Conservation (phyloP, 2,797 vertebrate species). For the Oophaga sylvatica region DNA sequence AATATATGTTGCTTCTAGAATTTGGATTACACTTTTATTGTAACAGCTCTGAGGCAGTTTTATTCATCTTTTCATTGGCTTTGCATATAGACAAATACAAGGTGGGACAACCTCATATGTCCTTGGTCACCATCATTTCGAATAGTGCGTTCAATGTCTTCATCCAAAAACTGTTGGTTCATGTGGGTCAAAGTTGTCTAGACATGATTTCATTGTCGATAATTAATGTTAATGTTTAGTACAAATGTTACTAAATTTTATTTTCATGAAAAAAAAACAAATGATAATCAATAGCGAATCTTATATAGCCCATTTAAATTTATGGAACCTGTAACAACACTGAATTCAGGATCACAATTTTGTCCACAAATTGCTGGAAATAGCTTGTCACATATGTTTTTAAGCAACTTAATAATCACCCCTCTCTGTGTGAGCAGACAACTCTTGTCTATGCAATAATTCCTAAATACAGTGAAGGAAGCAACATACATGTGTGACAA, state of each 20-base stretch:
- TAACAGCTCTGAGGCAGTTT: neutral
- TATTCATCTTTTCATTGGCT: neutral
- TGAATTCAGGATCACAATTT: neutral
- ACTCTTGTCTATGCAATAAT: no score
- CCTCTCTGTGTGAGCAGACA: no score
- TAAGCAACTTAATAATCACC: no score
- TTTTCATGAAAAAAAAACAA: neutral
- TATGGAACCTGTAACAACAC: neutral
- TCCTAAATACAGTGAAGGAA: no score
- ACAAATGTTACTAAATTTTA: neutral
- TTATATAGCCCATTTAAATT: neutral
- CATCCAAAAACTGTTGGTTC: neutral
- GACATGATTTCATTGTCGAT: neutral
- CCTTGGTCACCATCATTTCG: neutral
- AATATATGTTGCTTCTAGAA: conserved; percentile 28
- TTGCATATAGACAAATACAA: neutral
- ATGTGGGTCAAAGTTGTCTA: neutral
- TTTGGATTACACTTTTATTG: neutral
- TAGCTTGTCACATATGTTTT: no score
- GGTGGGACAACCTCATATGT: neutral
- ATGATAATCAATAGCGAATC: neutral
- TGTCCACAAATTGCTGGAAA: neutral
- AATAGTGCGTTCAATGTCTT: neutral
- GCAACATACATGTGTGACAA: no score
- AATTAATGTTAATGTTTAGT: neutral